Evolutionary conservation across 2,113 vertebrate species (phyloP), one percentile per base, ranked within the genome.

Genomic region (Coregonus clupeaformis): DNA sequence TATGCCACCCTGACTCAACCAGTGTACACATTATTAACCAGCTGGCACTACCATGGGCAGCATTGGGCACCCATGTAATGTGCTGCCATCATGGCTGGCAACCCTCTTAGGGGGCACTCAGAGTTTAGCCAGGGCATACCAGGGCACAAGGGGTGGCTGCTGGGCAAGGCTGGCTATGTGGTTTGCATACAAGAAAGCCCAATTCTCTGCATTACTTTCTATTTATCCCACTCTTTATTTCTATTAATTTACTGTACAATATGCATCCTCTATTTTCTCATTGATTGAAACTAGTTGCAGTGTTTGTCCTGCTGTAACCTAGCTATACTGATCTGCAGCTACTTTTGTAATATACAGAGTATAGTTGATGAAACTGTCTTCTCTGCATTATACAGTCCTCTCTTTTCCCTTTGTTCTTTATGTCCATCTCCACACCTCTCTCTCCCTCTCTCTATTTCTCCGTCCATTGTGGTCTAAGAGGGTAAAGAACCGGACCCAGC

Each of bases 111-210:
- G 77, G 84, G 84, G 71, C 80, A 82, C 24, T 76, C 36, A 80
- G 82, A 84, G 86, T 89, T 87, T 78, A 85, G 9, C 81, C 66
- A 22, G 77, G 74, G 72, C 36, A 42, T 42, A 42, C 36, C 36
- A 42, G 36, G 36, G 36, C 36, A 42, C 36, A 42, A 2, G 9
- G 36, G 36, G 36, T 42, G 36, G 36, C 9, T 42, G 36, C 9
- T 42, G 36, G 36, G 36, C 9, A 42, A 18, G 13, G 47, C 11
- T 13, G 47, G 47, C 47, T 13, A 45, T 47, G 20, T 47, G 29
- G 27, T 24, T 29, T 18, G 49, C 16, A 52, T 52, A 52, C 49
- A 52, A 52, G 14, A 16, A 18, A 52, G 4, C 5, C 16, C 27
- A 65, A 25, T 29, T 29, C 14, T 65, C 3, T 18, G 16, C 16